A percentile compares a stretch with the other conserved stretches of the same genome.
Evolutionary conservation across 1,140 invertebrate genomes (phyloP).

Genomic region (Drosophila tristis): DNA sequence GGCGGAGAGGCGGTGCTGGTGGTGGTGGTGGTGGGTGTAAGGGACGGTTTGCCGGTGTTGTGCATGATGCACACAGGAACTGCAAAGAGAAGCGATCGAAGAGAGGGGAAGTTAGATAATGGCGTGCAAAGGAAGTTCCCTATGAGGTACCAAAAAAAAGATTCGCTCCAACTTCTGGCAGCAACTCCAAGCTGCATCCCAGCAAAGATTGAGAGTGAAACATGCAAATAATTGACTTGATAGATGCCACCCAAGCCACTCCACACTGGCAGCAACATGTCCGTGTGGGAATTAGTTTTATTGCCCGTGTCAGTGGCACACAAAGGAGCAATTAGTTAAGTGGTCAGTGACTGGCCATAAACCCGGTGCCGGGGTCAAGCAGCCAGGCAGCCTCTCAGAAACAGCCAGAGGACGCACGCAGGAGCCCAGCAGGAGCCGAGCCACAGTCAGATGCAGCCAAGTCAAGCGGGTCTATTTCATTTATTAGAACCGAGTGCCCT

Average conservation of each 20-base stretch:
- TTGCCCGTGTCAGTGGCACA: constrained; percentile 73
- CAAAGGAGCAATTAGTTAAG: constrained; percentile 80
- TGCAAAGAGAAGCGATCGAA: constrained; percentile 21
- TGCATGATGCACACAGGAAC: constrained; percentile 80
- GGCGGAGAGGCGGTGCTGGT: constrained; percentile 47
- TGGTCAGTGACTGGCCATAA: constrained; percentile 74
- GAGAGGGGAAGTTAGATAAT: background rate
- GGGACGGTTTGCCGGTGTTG: constrained; percentile 74
- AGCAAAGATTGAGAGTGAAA: constrained; percentile 6
- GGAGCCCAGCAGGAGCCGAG: background rate
- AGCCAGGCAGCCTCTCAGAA: constrained; percentile 55
- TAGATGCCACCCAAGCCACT: constrained; percentile 1
- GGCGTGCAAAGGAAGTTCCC: background rate
- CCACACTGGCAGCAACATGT: constrained; percentile 4
- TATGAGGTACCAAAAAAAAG: too few relatives aligned
- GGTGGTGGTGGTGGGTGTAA: constrained; percentile 49
- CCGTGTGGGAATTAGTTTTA: constrained; percentile 59
- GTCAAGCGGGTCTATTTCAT: constrained; percentile 72
- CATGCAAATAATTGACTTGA: constrained; percentile 52
- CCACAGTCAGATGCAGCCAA: constrained; percentile 51
- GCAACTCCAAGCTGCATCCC: background rate
- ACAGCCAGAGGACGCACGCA: constrained; percentile 38
- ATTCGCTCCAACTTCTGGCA: background rate
- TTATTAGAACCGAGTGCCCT: constrained; percentile 55
- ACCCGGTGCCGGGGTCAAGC: constrained; percentile 38